phyloP scores from a whole-genome alignment of 2,888 invertebrate genomes.

The Lycocerus yunnanus region DNA sequence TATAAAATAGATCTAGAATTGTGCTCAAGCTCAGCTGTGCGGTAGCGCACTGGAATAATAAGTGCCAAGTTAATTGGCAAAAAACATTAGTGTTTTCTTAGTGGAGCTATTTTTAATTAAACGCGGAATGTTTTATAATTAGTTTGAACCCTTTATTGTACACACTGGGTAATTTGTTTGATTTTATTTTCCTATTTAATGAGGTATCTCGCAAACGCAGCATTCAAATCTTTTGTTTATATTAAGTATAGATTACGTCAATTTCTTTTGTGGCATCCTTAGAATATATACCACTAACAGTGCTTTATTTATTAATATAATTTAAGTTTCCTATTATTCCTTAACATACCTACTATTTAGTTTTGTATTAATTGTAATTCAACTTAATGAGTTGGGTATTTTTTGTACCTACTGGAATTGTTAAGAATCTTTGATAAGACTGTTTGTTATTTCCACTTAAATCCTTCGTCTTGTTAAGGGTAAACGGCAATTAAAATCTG shows the following conservation, averaged over 20 bases:
- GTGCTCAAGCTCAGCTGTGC: slow-evolving; percentile 37
- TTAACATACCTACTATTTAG: not conserved
- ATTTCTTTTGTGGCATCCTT: slow-evolving; percentile 2
- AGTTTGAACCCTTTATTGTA: slow-evolving; percentile 36
- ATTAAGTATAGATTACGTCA: slow-evolving; percentile 14
- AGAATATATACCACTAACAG: not conserved
- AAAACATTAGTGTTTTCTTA: slow-evolving; percentile 44
- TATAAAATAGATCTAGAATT: slow-evolving; percentile 32
- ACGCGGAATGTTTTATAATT: slow-evolving; percentile 37
- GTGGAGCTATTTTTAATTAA: slow-evolving; percentile 42
- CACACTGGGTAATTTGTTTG: slow-evolving; percentile 37
- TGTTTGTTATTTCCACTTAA: not conserved
- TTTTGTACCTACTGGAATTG: not conserved
- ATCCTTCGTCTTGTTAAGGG: not conserved
- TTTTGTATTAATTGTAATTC: not conserved
- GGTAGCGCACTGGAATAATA: slow-evolving; percentile 41
- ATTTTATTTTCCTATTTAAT: slow-evolving; percentile 33
- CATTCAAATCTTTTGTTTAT: slow-evolving; percentile 19
- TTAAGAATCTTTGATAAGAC: not conserved
- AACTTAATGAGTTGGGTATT: not conserved
- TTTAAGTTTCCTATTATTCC: not conserved
- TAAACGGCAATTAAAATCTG: too few relatives aligned
- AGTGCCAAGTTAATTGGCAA: slow-evolving; percentile 44
- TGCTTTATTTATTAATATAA: not conserved
- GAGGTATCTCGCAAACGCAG: slow-evolving; percentile 12